Evolutionary conservation across 2,113 vertebrate species (phyloP).

Genomic region (Cephalophus harveyi): DNA sequence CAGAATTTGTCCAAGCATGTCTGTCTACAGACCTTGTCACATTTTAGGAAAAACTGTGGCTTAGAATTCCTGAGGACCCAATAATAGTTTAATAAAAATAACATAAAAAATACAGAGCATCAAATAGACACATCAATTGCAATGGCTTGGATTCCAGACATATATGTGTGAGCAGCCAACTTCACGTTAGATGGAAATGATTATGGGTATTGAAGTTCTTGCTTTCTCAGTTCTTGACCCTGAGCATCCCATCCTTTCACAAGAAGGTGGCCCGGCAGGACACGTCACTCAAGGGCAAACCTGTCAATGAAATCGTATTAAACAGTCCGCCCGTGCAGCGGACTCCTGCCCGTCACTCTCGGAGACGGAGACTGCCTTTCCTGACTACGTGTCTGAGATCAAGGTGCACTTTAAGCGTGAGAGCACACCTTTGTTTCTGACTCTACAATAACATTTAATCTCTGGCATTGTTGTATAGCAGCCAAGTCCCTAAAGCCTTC

Average conservation of each 20-base stretch:
- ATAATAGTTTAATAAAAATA: neutral
- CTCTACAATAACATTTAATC: slow-evolving; percentile 45
- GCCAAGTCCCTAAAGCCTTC: neutral
- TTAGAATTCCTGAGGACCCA: neutral
- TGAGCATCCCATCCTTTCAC: neutral
- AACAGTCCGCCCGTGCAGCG: accelerated
- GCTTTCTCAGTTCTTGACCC: neutral
- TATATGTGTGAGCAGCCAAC: neutral
- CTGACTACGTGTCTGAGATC: neutral
- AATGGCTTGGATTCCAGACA: neutral
- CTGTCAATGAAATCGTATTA: neutral
- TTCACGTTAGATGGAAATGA: neutral
- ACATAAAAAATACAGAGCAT: neutral
- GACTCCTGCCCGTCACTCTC: neutral
- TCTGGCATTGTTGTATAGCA: slow-evolving; percentile 21
- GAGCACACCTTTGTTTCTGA: slow-evolving; percentile 48
- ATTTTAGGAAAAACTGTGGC: neutral
- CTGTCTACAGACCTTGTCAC: neutral
- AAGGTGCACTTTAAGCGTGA: neutral
- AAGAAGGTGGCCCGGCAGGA: neutral
- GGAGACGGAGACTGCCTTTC: neutral
- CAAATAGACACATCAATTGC: neutral
- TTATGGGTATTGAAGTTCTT: neutral
- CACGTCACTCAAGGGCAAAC: neutral
- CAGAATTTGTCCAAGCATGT: neutral